Base-by-base conservation (phyloP, 2,797 vertebrate genomes). In the Glyptemys insculpta region DNA sequence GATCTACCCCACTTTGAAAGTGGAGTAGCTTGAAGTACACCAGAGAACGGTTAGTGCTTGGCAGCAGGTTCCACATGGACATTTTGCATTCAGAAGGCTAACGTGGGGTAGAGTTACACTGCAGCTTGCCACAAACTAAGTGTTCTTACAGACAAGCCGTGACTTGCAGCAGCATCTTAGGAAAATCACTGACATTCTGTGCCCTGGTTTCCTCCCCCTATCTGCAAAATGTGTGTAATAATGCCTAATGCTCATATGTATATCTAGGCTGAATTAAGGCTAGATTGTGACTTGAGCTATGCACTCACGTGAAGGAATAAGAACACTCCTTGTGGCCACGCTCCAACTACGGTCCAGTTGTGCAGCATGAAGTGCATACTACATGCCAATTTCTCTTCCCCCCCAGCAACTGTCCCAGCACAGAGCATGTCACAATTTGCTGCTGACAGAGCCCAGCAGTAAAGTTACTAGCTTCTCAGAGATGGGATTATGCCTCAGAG, bases 131-230 rank as follows among this genome's bases (percentile, higher is more conserved):
- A 21, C 18, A 21, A 37, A 68, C 65, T 37, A 37, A 37, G n/a
- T 11, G 9, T 68, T 68, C 65, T 23, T 37, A 72, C 37, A 41
- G n/a, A 72, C 37, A 72, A 72, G 37, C 68, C 2, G 3, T 41
- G 37, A 41, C 68, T n/a, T 37, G 68, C 65, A 37, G 9, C 49
- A 59, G 74, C 57, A 84, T 21, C 44, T 6, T 14, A 41, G 37
- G n/a, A 27, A 44, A 41, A 53, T 65, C 18, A 47, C 81, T 11
- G 19, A 94, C 19, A 12, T 47, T 81, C 87, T 62, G 49, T 59
- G 74, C 56, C 88, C 91, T 84, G 41, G 34, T 91, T 95, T 96
- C 59, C 21, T 37, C 65, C 68, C 19, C 54, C 12, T 4, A 41
- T 47, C 62, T 74, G 19, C 47, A 74, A 52, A 86, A 74, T 8